Base-by-base conservation (phyloP, 1,140 invertebrate genomes). In the Eufriesea mexicana region DNA sequence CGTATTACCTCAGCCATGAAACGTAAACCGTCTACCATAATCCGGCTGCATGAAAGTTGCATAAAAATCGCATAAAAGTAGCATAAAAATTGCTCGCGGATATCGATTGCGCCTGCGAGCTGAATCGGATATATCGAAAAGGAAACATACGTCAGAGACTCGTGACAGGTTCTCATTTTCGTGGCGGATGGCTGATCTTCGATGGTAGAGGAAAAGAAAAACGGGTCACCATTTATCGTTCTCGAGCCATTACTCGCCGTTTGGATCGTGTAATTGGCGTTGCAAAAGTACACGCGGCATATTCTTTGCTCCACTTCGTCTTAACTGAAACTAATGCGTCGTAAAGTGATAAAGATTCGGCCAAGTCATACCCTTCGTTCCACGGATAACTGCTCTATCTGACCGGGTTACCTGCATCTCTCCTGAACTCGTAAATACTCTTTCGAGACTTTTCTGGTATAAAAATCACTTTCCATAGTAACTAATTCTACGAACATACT, bases 231-330 rank as follows among this genome's bases (percentile, higher is more conserved):
- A 23, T 74, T 74, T 74, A 74, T 74, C 72, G 72, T 73, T 20
- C 55, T 74, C 72, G 42, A 61, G 55, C 57, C 45, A 74, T 74
- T 74, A 74, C 45, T 47, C 45, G 55, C 5, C 72, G 72, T 74
- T 74, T 74, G 23, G 72, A 42, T 47, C 57, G 42, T 74, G 72
- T 74, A 74, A 74, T 74, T 74, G 57, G n/a, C 57, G 57, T 55
- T 35, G 28, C 70, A 72, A 72, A 55, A 72, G 70, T 35, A 42
- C 70, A 35, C 14, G 70, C 47, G 47, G 70, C 20, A 72, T 61
- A 45, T 61, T 74, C 45, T 74, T 74, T 47, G 72, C 47, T 74
- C 72, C 16, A 74, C 20, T 74, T 74, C 35, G 45, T 54, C 47
- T 71, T 71, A 71, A 71, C 49, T 49, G 72, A 74, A 61, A 74